Base-by-base conservation (phyloP, 92 coral and sea anemone species). In the Porites divaricata region DNA sequence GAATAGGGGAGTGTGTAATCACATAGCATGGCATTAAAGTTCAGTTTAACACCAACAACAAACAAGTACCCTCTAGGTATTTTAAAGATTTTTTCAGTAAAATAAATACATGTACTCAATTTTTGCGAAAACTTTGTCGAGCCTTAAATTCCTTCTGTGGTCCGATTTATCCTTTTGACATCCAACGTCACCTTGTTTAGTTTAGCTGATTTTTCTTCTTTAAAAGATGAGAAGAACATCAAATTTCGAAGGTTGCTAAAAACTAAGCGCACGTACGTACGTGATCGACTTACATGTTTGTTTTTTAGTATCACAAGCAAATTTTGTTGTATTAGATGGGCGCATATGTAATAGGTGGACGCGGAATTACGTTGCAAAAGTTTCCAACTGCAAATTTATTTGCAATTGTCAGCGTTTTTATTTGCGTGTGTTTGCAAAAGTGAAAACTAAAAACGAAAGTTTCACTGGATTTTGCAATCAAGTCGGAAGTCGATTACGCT, bases 401-500 rank as follows among this genome's bases (percentile, higher is more conserved):
- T 35, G 45, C 45, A 35, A 35, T 35, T 17, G 68, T n/a, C 22
- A 63, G 22, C 20, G 68, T 63, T 63, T 63, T 63, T 17, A 24
- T 35, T 35, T 35, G 45, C 45, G 45, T 35, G 45, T 35, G 45
- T 6, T 35, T 54, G 59, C 12, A 3, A 11, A 54, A 54, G 59
- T 15, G 59, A 2, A 54, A 11, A 54, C 16, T 15, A 15, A 16
- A 72, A 72, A 21, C 22, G 22, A 72, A 72, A 72, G 59, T 35
- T 35, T 35, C 45, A 35, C 45, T 72, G 78, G 59, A 15, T n/a
- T 28, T 76, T 77, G 84, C 76, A 79, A 50, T 70, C 73, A 35
- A 67, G 20, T 72, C 95, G 98, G 98, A 93, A 88, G 91, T 82
- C 5, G 10, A 68, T 69, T 50, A 48, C 28, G 59, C 77, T 92